phyloP scores from a whole-genome alignment of 2,888 invertebrate species.

The Xestobium rufovillosum region DNA sequence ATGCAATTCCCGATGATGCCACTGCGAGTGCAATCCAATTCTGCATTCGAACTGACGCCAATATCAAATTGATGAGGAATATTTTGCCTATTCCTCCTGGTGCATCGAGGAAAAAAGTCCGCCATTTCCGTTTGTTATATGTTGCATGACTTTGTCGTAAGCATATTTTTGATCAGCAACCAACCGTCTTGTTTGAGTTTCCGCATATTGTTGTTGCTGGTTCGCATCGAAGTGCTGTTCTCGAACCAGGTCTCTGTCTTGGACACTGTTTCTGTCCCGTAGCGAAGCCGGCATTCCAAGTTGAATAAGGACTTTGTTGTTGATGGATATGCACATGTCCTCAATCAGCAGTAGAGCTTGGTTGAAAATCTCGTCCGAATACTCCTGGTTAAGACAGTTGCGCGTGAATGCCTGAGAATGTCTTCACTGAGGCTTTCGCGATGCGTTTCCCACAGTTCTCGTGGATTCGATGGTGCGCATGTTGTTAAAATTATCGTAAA shows the following conservation, averaged over 20 bases:
- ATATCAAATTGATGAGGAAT: slow-evolving; percentile 35
- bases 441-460: too few relatives aligned
- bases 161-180: slow-evolving; percentile 25
- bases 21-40: slow-evolving; percentile 36
- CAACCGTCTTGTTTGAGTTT: slow-evolving; percentile 23
- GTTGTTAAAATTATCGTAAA: slow-evolving; percentile 23
- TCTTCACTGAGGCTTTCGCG: too few relatives aligned
- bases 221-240: slow-evolving; percentile 11
- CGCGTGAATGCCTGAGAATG: too few relatives aligned
- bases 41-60: slow-evolving; percentile 31
- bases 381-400: too few relatives aligned
- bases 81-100: slow-evolving; percentile 39
- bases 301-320: slow-evolving; percentile 23
- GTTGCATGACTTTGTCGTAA: too few relatives aligned
- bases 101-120: slow-evolving; percentile 31
- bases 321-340: slow-evolving; percentile 18
- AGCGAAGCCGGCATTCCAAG: slow-evolving; percentile 30
- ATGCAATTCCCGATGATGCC: slow-evolving; percentile 41
- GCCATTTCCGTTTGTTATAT: too few relatives aligned
- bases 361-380: slow-evolving; percentile 16
- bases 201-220: slow-evolving; percentile 17
- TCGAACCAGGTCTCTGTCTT: slow-evolving; percentile 21
- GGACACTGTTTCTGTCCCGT: too few relatives aligned
- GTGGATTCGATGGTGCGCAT: slow-evolving; percentile 19
- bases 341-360: slow-evolving; percentile 19